phyloP scores from a whole-genome alignment of 1,140 invertebrate species.

The Lineus longissimus region DNA sequence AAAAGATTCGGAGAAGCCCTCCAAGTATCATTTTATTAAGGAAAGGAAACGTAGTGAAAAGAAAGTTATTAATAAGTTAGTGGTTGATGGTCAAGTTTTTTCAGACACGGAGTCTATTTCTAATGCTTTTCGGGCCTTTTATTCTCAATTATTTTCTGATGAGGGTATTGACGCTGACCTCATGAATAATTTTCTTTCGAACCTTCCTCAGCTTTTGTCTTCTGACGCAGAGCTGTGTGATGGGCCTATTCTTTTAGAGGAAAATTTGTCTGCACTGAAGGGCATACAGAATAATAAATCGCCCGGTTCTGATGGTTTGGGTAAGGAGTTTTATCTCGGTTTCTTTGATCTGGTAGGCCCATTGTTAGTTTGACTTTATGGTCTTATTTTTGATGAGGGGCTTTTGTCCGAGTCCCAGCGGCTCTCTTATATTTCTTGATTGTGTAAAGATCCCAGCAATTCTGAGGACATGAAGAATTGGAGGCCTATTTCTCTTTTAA shows the following conservation, averaged over 20 bases:
- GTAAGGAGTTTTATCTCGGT: conserved; percentile 25
- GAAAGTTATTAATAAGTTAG: conserved; percentile 14
- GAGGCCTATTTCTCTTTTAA: conserved; percentile 27
- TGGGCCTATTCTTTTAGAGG: conserved; percentile 13
- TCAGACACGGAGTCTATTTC: conserved; percentile 15
- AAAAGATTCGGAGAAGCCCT: conserved; percentile 19
- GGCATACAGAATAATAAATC: conserved; percentile 20
- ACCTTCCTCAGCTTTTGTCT: conserved; percentile 18
- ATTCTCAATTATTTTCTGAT: conserved; percentile 20
- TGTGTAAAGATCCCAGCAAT: conserved; percentile 25
- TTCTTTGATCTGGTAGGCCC: conserved; percentile 23
- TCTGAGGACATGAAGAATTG: conserved; percentile 19
- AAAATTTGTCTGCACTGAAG: conserved; percentile 17
- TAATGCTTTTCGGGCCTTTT: conserved; percentile 21
- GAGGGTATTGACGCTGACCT: conserved; percentile 14
- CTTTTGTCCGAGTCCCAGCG: conserved; percentile 19
- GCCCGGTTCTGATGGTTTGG: conserved; percentile 28
- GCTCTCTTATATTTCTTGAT: conserved; percentile 21
- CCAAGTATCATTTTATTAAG: conserved; percentile 19
- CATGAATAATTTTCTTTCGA: conserved; percentile 18
- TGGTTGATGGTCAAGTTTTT: conserved; percentile 11
- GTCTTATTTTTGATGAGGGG: conserved; percentile 16
- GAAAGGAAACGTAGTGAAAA: conserved; percentile 13
- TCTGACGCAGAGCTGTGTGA: conserved; percentile 13
- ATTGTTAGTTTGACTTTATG: conserved; percentile 16